Evolutionary conservation across 2,113 vertebrate species (phyloP).

Genomic region (Odocoileus virginianus): DNA sequence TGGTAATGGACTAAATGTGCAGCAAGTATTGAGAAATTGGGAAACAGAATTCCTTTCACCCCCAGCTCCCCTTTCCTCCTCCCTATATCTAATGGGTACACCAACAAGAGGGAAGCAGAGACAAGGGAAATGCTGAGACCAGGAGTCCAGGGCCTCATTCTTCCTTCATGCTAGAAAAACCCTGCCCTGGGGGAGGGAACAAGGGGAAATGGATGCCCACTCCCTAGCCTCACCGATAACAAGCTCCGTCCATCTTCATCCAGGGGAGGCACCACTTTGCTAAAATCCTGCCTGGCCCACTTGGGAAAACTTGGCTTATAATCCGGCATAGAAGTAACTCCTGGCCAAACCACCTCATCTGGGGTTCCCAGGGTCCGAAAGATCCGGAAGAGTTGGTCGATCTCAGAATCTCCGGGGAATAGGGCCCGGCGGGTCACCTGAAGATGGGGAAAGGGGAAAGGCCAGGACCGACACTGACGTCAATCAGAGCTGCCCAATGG

Average conservation of each 20-base stretch:
- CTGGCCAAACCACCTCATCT: conserved; percentile 91
- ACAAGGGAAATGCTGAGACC: not conserved
- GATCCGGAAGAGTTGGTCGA: conserved; percentile 95
- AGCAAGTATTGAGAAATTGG: not conserved
- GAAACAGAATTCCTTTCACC: conserved; percentile 17
- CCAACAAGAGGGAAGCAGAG: not conserved
- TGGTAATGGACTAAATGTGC: not conserved
- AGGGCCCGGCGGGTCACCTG: conserved; percentile 91
- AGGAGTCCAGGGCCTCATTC: not conserved
- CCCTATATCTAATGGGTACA: not conserved
- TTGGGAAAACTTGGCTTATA: conserved; percentile 96
- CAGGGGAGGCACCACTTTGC: conserved; percentile 91
- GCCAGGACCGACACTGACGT: conserved; percentile 13
- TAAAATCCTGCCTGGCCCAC: conserved; percentile 92
- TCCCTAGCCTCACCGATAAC: conserved; percentile 84
- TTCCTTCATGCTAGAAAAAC: not conserved
- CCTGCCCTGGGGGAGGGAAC: not conserved
- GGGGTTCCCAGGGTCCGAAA: conserved; percentile 95
- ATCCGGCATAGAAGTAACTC: conserved; percentile 94
- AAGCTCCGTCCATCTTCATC: conserved; percentile 93
- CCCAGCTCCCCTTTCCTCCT: conserved; percentile 19
- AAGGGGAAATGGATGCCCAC: not conserved
- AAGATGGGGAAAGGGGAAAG: conserved; percentile 29
- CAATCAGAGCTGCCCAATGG: conserved; percentile 11
- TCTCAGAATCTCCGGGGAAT: conserved; percentile 95